Conservation (phyloP, 2,113 vertebrate genomes). For the Brachyistius frenatus region DNA sequence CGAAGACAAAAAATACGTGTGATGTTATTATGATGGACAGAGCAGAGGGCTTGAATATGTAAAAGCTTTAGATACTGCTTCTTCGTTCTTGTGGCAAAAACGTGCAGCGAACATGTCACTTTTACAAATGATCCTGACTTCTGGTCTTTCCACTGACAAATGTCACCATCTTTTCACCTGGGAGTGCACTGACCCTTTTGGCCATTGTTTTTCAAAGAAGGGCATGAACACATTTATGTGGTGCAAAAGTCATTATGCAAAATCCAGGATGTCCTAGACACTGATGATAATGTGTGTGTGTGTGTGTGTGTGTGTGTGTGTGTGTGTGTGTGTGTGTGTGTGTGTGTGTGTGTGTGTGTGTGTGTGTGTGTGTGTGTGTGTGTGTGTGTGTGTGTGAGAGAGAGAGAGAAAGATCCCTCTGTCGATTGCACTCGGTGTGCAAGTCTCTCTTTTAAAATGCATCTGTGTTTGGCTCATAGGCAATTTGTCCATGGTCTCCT, state of each 20-base stretch:
- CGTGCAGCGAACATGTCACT: neutral
- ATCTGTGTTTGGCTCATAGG: slow-evolving; percentile 47
- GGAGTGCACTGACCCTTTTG: slow-evolving; percentile 11
- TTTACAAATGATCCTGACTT: neutral
- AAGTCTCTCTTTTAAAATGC: slow-evolving; percentile 30
- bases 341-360: too few relatives aligned
- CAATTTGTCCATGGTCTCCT: slow-evolving; percentile 68
- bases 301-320: neutral
- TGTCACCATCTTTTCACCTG: slow-evolving; percentile 17
- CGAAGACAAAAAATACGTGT: slow-evolving; percentile 3
- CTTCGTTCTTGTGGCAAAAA: neutral
- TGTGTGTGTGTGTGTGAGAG: neutral
- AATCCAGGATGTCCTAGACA: slow-evolving; percentile 19
- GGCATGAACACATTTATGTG: slow-evolving; percentile 19
- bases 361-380: slow-evolving; percentile 1
- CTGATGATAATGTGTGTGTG: neutral
- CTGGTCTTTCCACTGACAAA: slow-evolving; percentile 11
- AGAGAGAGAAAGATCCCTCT: slow-evolving; percentile 30
- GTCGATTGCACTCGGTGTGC: slow-evolving; percentile 2
- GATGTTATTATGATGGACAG: slow-evolving; percentile 15
- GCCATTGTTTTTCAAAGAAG: slow-evolving; percentile 12
- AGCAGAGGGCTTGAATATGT: slow-evolving; percentile 8
- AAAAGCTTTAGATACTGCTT: slow-evolving; percentile 4
- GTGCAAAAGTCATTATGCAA: slow-evolving; percentile 47
- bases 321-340: too few relatives aligned